Base-by-base conservation (phyloP, 2,888 invertebrate species). In the Coelopa pilipes region DNA sequence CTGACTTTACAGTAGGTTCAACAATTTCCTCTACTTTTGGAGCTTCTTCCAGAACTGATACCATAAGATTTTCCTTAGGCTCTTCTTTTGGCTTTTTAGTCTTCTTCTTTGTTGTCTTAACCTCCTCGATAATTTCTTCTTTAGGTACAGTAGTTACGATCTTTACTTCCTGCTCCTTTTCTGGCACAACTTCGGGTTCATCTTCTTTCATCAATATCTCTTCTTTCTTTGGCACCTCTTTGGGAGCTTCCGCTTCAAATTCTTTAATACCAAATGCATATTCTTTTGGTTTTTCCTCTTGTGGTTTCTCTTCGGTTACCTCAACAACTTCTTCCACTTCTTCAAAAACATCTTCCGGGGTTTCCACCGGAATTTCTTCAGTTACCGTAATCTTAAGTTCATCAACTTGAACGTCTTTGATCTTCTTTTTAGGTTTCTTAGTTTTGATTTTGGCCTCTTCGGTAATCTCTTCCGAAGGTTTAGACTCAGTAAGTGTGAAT, bases 341-440 rank as follows among this genome's bases (percentile, higher is more conserved):
- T 63, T 82, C 79, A 15, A 80, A 68, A 11, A 63, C 60, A 55
- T 78, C 17, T 24, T 75, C 74, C n/a, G 46, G 13, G 45, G 77
- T 65, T 72, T 78, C 73, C 62, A 53, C 80, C 10, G 82, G 74
- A 21, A 75, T 70, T 76, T 83, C 82, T 76, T 83, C 85, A n/a
- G 81, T 76, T 49, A 86, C 78, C 73, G 81, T 82, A 2, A 85
- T 80, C 70, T 84, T 80, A 9, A 84, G 79, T 45, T 79, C 75
- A 53, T 80, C 80, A 2, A 70, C 79, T 63, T 82, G 84, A 57
- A 80, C 83, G 7, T 78, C 74, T 57, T 78, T 78, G 74, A 82
- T 79, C 3, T 82, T 81, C 53, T 79, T 79, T 68, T 84, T 84
- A 4, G 78, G 66, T 74, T 85, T 84, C 78, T 79, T 81, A 53